Evolutionary conservation across 2,888 invertebrate genomes (phyloP).

Genomic region (Creontiades dilutus): DNA sequence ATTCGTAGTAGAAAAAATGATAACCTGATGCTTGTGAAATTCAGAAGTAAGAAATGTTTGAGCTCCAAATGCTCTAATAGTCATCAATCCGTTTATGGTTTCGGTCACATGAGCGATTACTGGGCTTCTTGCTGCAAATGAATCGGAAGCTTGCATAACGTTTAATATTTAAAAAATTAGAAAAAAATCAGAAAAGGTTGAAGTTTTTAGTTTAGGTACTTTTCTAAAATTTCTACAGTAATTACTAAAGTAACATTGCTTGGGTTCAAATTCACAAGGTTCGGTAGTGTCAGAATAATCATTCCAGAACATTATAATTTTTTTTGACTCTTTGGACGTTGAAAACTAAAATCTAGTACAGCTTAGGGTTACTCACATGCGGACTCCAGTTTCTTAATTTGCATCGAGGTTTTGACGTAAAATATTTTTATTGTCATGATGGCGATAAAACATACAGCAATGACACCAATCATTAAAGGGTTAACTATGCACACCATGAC

Average conservation of each 20-base stretch:
- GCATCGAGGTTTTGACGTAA: conserved; percentile 89
- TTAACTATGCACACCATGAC: not conserved
- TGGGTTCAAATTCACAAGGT: too few relatives aligned
- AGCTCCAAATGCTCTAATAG: conserved; percentile 92
- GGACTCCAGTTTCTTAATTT: conserved; percentile 89
- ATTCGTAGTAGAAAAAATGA: too few relatives aligned
- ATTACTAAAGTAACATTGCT: too few relatives aligned
- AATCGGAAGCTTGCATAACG: not conserved
- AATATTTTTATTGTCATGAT: conserved; percentile 84
- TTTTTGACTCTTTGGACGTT: too few relatives aligned
- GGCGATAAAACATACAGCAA: not conserved
- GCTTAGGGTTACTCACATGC: conserved; percentile 65
- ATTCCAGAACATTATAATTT: too few relatives aligned
- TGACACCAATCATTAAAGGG: not conserved
- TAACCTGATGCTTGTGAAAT: conserved; percentile 90
- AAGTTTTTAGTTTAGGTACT: too few relatives aligned
- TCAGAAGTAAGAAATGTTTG: conserved; percentile 87
- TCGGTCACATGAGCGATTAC: conserved; percentile 96
- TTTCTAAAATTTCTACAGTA: too few relatives aligned
- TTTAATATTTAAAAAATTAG: too few relatives aligned
- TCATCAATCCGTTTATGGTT: conserved; percentile 92
- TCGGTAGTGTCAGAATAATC: too few relatives aligned
- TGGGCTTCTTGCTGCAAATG: conserved; percentile 89
- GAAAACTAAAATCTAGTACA: too few relatives aligned
- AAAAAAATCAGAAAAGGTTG: too few relatives aligned